Conservation (phyloP, 1,140 invertebrate species). For the Anastrepha obliqua region DNA sequence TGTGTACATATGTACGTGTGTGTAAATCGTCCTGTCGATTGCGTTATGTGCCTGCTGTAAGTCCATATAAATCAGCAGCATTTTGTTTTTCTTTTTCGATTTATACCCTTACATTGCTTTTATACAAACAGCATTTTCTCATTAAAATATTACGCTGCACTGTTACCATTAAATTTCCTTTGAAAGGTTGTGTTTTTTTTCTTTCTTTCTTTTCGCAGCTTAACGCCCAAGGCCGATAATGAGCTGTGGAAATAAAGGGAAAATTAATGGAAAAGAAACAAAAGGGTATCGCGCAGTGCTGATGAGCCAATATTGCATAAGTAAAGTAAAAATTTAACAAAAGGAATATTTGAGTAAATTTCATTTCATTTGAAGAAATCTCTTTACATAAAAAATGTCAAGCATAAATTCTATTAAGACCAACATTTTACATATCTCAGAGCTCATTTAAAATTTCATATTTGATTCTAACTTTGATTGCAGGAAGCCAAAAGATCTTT, state of each 20-base stretch:
- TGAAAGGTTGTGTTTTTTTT: background rate
- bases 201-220: constrained; percentile 11
- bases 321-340: no score
- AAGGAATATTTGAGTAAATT: no score
- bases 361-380: no score
- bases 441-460: no score
- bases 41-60: background rate
- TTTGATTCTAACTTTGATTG: no score
- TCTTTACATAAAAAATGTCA: no score
- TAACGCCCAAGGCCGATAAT: constrained; percentile 1
- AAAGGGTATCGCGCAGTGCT: no score
- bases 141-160: constrained; percentile 34
- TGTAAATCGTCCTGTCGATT: background rate
- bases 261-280: background rate
- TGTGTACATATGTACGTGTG: background rate
- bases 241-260: background rate
- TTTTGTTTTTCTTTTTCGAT: background rate
- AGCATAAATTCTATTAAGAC: no score
- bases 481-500: no score
- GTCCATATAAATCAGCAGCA: constrained; percentile 15
- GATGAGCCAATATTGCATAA: no score
- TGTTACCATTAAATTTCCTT: constrained; percentile 11
- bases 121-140: constrained; percentile 36
- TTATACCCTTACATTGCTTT: constrained; percentile 5
- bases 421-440: no score